Conservation (phyloP, 1,140 invertebrate species). For the Calephelis virginiensis region DNA sequence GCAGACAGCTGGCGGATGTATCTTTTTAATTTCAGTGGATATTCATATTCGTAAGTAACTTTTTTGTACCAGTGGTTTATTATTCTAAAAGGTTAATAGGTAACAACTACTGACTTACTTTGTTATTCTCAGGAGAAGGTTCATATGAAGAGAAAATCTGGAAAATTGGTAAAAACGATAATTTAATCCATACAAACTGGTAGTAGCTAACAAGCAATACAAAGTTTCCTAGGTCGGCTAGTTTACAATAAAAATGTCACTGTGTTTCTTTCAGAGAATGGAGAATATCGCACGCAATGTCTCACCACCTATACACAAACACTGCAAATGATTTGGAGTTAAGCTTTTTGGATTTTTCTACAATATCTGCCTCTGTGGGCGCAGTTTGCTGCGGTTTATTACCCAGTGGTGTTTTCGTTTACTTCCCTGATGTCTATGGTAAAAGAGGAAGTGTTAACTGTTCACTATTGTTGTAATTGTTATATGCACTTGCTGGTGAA, state of each 20-base stretch:
- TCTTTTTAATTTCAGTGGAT: slow-evolving; percentile 84
- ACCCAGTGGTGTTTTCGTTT: slow-evolving; percentile 47
- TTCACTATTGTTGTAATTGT: neutral
- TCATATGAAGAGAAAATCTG: no score
- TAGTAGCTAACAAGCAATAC: no score
- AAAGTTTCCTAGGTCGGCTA: no score
- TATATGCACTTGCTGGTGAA: no score
- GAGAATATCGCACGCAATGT: slow-evolving; percentile 88
- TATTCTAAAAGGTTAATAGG: no score
- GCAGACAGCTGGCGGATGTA: slow-evolving; percentile 91
- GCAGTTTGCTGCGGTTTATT: slow-evolving; percentile 62
- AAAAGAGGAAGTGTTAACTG: slow-evolving; percentile 50
- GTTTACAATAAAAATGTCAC: neutral
- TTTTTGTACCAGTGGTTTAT: no score
- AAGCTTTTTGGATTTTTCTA: slow-evolving; percentile 82
- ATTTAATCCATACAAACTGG: no score
- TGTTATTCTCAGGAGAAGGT: no score
- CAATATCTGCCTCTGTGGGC: slow-evolving; percentile 54
- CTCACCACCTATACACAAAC: slow-evolving; percentile 91
- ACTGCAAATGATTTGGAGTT: slow-evolving; percentile 88
- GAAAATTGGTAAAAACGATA: no score
- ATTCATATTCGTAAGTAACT: slow-evolving; percentile 80
- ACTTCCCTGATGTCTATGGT: slow-evolving; percentile 32
- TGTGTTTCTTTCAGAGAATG: slow-evolving; percentile 81
- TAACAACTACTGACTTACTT: no score